phyloP scores from a whole-genome alignment of 1,140 invertebrate genomes.

The Sycobia sp. region DNA sequence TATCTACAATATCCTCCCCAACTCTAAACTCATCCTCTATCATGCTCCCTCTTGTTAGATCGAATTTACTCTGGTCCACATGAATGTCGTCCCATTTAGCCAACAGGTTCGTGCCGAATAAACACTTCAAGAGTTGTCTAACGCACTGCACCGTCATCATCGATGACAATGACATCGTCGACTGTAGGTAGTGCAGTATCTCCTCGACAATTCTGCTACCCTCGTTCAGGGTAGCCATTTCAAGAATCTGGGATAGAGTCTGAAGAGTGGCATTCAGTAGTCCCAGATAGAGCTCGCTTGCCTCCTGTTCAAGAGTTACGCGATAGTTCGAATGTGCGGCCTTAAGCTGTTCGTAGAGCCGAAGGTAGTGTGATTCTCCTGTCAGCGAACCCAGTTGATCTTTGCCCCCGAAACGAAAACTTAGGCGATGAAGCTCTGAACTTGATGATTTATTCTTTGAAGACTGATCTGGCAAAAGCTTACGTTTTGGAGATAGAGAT shows the following conservation, averaged over 20 bases:
- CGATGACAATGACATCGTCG: conserved; percentile 73
- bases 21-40: neutral
- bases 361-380: conserved; percentile 69
- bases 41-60: conserved; percentile 24
- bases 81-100: conserved; percentile 67
- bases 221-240: conserved; percentile 76
- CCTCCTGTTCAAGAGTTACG: conserved; percentile 74
- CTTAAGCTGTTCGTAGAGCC: conserved; percentile 75
- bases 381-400: conserved; percentile 58
- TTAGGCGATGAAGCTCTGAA: conserved; percentile 10
- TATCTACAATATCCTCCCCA: conserved; percentile 36
- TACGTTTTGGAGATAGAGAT: conserved; percentile 64
- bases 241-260: conserved; percentile 76
- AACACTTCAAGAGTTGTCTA: conserved; percentile 80
- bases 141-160: conserved; percentile 77
- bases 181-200: conserved; percentile 76
- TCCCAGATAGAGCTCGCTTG: conserved; percentile 75
- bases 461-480: conserved; percentile 51
- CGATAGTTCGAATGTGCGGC: conserved; percentile 82
- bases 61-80: conserved; percentile 34
- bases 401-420: conserved; percentile 18
- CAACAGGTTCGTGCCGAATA: conserved; percentile 81
- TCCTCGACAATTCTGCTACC: conserved; percentile 80
- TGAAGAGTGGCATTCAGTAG: conserved; percentile 72
- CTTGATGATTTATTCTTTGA: conserved; percentile 9